These are phyloP conservation scores for Microctonus aethiopoides DNA, from an alignment of 2,888 invertebrate species.

Conservation along the genomic window DNA sequence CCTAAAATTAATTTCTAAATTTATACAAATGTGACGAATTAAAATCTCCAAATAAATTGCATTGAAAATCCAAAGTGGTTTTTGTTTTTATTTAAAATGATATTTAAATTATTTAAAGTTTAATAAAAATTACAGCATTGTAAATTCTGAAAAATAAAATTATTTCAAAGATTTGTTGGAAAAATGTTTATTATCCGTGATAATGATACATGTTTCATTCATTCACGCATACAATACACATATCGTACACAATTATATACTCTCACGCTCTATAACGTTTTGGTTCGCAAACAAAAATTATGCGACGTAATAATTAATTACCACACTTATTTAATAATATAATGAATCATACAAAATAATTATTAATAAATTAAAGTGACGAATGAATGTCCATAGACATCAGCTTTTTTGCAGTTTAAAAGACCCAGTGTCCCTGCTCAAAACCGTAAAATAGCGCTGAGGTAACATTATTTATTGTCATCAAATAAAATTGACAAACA, in stretches of 20 bases:
- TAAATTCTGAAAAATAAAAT: not conserved
- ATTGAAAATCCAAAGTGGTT: not conserved
- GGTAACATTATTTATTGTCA: not conserved
- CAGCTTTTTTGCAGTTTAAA: not conserved
- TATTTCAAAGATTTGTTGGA: conserved; percentile 50
- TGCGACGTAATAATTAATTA: conserved; percentile 3
- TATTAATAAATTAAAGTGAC: conserved; percentile 21
- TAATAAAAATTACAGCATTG: conserved; percentile 15
- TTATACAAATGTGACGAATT: not conserved
- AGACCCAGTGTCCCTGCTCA: conserved; percentile 6
- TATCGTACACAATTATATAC: conserved; percentile 35
- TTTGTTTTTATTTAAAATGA: no score
- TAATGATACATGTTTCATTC: conserved; percentile 56
- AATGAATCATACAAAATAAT: conserved; percentile 25
- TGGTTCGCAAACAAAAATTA: conserved; percentile 1
- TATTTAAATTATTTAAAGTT: not conserved
- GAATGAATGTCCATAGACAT: conserved; percentile 7
- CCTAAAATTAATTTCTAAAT: not conserved
- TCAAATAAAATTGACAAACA: not conserved
- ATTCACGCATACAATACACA: conserved; percentile 51
- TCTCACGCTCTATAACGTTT: conserved; percentile 18
- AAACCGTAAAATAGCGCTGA: conserved; percentile 2
- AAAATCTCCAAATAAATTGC: not conserved
- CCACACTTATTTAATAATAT: conserved; percentile 12
- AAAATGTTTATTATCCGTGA: conserved; percentile 63